Conservation (phyloP, 2,797 vertebrate genomes). For the Bovichtus variegatus region DNA sequence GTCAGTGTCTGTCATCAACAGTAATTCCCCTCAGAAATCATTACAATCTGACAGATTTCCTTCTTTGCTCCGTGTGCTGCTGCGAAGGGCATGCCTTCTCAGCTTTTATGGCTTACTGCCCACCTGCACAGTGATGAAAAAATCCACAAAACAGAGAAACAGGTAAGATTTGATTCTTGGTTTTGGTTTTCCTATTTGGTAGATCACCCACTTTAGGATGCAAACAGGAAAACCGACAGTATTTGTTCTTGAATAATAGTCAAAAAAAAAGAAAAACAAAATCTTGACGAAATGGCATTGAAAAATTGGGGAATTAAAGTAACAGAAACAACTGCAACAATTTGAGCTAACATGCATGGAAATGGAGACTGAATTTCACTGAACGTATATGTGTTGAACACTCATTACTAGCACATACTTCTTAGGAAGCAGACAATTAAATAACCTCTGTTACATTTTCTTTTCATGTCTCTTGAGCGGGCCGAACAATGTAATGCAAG, state of each 20-base stretch:
- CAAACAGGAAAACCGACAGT: not conserved
- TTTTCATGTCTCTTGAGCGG: not conserved
- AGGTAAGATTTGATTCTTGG: not conserved
- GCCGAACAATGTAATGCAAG: not conserved
- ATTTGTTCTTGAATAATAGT: not conserved
- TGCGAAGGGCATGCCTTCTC: not conserved
- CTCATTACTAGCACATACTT: not conserved
- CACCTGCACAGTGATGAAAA: not conserved
- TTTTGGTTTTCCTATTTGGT: not conserved
- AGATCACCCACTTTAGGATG: not conserved
- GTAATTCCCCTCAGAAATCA: not conserved
- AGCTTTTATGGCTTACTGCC: constrained; percentile 1
- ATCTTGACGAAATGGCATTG: not conserved
- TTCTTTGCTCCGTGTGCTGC: not conserved
- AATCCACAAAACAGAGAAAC: not conserved
- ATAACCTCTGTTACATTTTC: not conserved
- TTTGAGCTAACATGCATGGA: not conserved
- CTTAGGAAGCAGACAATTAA: not conserved
- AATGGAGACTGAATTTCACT: not conserved
- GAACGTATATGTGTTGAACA: not conserved
- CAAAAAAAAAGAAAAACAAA: not conserved
- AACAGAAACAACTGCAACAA: not conserved
- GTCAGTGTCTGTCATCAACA: not conserved
- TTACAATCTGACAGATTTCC: not conserved
- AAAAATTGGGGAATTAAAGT: not conserved